Evolutionary conservation across 1,140 invertebrate species (phyloP).

Genomic region (Bombus difficillimus): DNA sequence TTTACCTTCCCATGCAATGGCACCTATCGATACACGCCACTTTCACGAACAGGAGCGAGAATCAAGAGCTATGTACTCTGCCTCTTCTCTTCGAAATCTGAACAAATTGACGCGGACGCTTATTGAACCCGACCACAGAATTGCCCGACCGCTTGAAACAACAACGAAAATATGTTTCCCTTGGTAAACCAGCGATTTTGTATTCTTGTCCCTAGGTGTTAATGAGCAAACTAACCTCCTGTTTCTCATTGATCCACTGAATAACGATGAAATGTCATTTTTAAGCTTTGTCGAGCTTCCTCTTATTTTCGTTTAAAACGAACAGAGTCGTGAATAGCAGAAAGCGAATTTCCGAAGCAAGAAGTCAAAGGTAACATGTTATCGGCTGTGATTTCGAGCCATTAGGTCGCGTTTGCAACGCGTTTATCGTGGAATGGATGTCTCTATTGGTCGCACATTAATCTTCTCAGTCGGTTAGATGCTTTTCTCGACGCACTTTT

Average conservation of each 20-base stretch:
- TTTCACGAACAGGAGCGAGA: constrained; percentile 17
- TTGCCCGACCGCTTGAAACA: constrained; percentile 23
- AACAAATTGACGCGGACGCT: constrained; percentile 40
- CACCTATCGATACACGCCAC: constrained; percentile 39
- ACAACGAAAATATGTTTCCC: constrained; percentile 14
- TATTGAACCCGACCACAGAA: constrained; percentile 22
- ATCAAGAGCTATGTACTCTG: constrained; percentile 39
- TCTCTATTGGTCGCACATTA: constrained; percentile 73
- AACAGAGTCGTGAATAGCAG: neutral
- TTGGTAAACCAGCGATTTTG: neutral
- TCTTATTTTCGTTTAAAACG: neutral
- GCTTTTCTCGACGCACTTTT: constrained; percentile 41
- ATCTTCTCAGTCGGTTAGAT: constrained; percentile 62
- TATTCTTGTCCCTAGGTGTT: too few species aligned
- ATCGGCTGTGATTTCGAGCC: constrained; percentile 67
- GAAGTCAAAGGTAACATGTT: neutral
- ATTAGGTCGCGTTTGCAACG: constrained; percentile 69
- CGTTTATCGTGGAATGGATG: constrained; percentile 63
- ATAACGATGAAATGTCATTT: neutral
- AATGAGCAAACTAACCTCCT: neutral
- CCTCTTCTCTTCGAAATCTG: constrained; percentile 40
- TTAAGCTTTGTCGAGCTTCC: neutral
- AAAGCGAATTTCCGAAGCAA: constrained; percentile 2
- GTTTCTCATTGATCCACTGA: neutral
- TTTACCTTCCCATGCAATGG: constrained; percentile 14